These are phyloP conservation scores for Amphipyra berbera DNA, from an alignment of 2,888 invertebrate genomes.

Conservation along the genomic window DNA sequence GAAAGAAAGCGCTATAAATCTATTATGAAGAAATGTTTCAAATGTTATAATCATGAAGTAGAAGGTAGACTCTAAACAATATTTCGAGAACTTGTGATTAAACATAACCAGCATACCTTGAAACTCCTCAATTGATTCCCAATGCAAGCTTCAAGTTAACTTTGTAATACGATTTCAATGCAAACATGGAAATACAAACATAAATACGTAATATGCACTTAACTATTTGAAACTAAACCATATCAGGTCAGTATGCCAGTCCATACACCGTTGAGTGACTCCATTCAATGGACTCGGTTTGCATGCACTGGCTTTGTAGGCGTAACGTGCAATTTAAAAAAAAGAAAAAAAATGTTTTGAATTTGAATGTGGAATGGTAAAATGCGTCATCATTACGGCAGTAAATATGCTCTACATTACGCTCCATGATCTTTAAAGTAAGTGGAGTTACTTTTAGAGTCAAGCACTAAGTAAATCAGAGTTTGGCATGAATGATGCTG, in stretches of 20 bases:
- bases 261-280: conserved; percentile 45
- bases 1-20: too few relatives aligned
- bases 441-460: background rate
- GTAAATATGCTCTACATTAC: conserved; percentile 1
- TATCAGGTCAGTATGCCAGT: conserved; percentile 52
- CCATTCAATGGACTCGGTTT: conserved; percentile 41
- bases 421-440: conserved; percentile 10
- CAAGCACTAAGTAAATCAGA: too few relatives aligned
- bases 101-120: conserved; percentile 1
- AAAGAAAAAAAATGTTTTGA: conserved; percentile 20
- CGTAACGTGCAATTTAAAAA: conserved; percentile 35
- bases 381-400: conserved; percentile 24
- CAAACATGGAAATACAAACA: conserved; percentile 27
- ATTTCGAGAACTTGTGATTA: background rate
- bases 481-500: too few relatives aligned
- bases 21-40: too few relatives aligned
- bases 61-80: background rate
- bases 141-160: background rate
- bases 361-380: conserved; percentile 30
- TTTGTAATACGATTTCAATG: conserved; percentile 26
- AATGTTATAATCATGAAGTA: too few relatives aligned
- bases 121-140: conserved; percentile 20
- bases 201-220: conserved; percentile 28
- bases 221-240: conserved; percentile 48
- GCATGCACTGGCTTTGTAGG: conserved; percentile 39